Conservation (phyloP, 2,113 vertebrate genomes). For the Pterocles orientalis region DNA sequence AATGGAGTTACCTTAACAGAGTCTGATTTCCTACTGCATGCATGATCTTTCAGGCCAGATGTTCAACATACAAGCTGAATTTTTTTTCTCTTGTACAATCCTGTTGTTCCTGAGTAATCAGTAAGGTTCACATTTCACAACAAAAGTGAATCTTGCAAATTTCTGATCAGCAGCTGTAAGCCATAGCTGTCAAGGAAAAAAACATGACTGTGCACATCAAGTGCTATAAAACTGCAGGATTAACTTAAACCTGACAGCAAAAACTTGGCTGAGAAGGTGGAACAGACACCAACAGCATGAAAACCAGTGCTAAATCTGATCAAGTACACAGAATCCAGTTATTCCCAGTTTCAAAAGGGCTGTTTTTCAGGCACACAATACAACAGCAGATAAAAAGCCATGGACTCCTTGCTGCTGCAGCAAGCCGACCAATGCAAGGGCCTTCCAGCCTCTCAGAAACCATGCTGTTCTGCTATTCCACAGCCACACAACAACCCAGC, state of each 20-base stretch:
- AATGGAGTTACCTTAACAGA: background rate
- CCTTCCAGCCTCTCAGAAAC: background rate
- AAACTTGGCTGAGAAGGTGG: background rate
- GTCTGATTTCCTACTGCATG: background rate
- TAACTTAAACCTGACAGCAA: background rate
- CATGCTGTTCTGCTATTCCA: accelerated
- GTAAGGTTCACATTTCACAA: background rate
- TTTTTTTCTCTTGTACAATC: background rate
- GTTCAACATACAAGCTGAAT: background rate
- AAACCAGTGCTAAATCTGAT: background rate
- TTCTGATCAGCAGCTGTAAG: background rate
- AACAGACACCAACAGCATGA: background rate
- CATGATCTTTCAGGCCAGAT: background rate
- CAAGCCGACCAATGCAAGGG: background rate
- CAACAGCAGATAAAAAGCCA: background rate
- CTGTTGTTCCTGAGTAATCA: background rate
- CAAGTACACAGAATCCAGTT: background rate
- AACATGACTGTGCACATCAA: background rate
- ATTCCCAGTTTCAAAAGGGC: background rate
- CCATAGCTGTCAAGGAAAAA: background rate
- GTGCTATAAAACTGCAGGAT: background rate
- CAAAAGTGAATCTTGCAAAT: background rate
- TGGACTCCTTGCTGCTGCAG: background rate
- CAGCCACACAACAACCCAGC: background rate
- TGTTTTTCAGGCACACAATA: background rate